Evolutionary conservation across 2,797 vertebrate species (phyloP).

Genomic region (Prunella strophiata): DNA sequence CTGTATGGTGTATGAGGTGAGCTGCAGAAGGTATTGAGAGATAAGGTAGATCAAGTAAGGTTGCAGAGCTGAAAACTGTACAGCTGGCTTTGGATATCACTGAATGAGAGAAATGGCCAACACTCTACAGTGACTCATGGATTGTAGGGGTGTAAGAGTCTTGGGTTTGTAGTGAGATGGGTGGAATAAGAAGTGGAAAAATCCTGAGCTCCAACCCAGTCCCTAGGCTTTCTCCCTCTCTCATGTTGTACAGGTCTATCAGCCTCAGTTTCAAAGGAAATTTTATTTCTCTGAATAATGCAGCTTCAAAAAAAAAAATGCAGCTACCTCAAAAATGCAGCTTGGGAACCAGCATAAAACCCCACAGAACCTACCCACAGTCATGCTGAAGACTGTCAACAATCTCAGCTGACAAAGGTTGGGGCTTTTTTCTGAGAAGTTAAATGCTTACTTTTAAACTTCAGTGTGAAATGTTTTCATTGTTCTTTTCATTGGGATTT

Average conservation of each 20-base stretch:
- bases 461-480: neutral
- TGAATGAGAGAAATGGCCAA: neutral
- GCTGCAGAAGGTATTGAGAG: neutral
- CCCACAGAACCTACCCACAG: neutral
- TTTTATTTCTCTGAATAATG: neutral
- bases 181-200: neutral
- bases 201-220: neutral
- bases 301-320: neutral
- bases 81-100: neutral
- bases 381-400: neutral
- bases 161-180: neutral
- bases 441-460: neutral
- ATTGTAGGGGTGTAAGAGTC: neutral
- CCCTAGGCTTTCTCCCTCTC: rapidly evolving
- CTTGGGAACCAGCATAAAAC: neutral
- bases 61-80: neutral
- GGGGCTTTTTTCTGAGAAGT: neutral
- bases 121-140: neutral
- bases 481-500: neutral
- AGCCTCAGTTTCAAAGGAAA: neutral
- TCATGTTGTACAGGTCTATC: neutral
- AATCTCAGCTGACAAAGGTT: neutral
- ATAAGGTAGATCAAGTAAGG: neutral
- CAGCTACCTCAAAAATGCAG: neutral
- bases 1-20: neutral